Base-by-base conservation (phyloP, 2,888 invertebrate genomes). In the Andrena dorsata region DNA sequence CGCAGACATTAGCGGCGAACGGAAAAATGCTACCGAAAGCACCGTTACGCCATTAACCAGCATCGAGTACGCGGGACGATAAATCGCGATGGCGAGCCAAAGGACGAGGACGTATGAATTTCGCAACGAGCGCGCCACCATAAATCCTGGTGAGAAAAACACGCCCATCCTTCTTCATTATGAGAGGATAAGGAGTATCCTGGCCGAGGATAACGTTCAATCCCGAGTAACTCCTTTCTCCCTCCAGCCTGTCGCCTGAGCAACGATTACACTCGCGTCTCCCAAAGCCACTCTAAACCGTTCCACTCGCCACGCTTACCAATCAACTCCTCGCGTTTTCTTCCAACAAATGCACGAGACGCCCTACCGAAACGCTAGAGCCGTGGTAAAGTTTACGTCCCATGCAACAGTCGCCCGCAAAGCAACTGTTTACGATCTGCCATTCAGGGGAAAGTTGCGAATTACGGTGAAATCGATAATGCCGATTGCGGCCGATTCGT, bases 351-450 rank as follows among this genome's bases (percentile, higher is more conserved):
- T 41, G 41, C 41, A 41, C 41, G 16, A 5, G 41, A 68, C 61
- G 53, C 53, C 63, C 32, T 73, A 75, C 78, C 82, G 82, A 86
- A 86, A 85, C 79, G 77, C 49, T 87, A 87, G 83, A 80, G 76
- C 77, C 88, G 76, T 79, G 80, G 79, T 85, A 82, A 87, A 85
- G 80, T 87, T 85, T 87, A 87, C 41, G 16, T 60, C 30, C 66
- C 13, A 35, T 73, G 60, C 26, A n/a, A 73, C 51, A 61, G 60
- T 35, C 70, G 64, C 64, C 32, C 69, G 70, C 73, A 69, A 82
- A 76, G 64, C 49, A 56, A 71, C 73, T 83, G 74, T 83, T 83
- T 83, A 83, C 83, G 83, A 82, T 73, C 77, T 56, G 20, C 70
- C 47, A 77, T 76, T 26, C 73, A 68, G 47, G 70, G 49, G 70